Evolutionary conservation across 2,113 vertebrate genomes (phyloP).

Genomic region (Gymnorhina tibicen): DNA sequence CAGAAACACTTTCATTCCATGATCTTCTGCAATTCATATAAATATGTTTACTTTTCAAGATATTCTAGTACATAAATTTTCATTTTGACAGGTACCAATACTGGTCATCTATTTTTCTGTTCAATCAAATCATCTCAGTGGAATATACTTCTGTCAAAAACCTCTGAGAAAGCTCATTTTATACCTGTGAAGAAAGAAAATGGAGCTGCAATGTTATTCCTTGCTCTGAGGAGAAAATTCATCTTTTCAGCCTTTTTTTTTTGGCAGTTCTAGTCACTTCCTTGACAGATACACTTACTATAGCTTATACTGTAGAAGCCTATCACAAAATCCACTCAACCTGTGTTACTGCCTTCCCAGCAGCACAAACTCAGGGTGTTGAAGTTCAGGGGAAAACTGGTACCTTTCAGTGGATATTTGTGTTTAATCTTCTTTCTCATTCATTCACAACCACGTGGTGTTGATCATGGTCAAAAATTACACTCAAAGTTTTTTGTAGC

Average conservation of each 20-base stretch:
- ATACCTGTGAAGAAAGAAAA: not conserved
- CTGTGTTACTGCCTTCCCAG: not conserved
- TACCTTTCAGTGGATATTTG: not conserved
- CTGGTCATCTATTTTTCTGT: not conserved
- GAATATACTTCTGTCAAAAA: not conserved
- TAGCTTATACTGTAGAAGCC: not conserved
- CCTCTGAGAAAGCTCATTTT: not conserved
- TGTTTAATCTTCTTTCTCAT: not conserved
- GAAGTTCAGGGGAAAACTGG: not conserved
- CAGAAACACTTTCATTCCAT: not conserved
- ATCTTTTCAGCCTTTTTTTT: not conserved
- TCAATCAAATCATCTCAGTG: not conserved
- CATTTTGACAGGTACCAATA: not conserved
- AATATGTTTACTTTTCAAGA: not conserved
- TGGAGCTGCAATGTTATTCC: not conserved
- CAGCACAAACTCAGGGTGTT: accelerated
- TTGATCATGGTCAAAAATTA: not conserved
- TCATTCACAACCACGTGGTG: not conserved
- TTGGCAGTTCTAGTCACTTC: not conserved
- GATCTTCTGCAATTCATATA: not conserved
- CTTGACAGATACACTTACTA: not conserved
- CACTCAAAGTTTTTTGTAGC: not conserved
- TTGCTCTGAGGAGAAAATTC: not conserved
- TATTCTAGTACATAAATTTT: not conserved
- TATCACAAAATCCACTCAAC: not conserved